Base-by-base conservation (phyloP, 2,113 vertebrate genomes). In the Alethe castanea region DNA sequence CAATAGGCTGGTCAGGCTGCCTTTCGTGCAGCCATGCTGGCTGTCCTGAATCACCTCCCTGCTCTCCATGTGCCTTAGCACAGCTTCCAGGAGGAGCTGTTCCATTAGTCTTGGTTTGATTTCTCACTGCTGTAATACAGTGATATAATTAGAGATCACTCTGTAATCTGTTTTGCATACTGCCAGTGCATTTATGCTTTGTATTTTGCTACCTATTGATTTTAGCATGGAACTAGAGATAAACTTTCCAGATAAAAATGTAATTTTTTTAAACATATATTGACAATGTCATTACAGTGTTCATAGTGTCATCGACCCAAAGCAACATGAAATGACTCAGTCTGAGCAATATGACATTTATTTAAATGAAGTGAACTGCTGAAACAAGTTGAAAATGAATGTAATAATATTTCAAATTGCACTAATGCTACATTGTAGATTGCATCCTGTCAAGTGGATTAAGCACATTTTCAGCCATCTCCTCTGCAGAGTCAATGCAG, bases 371-470 rank as follows among this genome's bases (percentile, higher is more conserved):
- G 70, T 48, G 69, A 96, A 95, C 47, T 40, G 29, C 77, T 93
- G 62, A 94, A 95, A 94, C 36, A 95, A 89, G 67, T 66, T 87
- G 77, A 92, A 95, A 95, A 92, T 76, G 96, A 94, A 66, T 92
- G 36, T 61, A 94, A 91, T 84, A 94, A 67, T 95, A 96, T 82
- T 95, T 92, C 91, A 94, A 79, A 86, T 92, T 94, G 42, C 54
- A 85, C 69, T 92, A 95, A 94, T 86, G 86, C 69, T 92, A 66
- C 94, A 92, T 48, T 95, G 62, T 95, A 72, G 52, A 92, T 89
- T 81, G 33, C 53, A 88, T 77, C 22, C 44, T 96, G 95, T 86
- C 86, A 97, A 92, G 36, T 88, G 54, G 88, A 85, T 88, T 71
- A 94, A 96, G 48, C 31, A 92, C 47, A 76, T 73, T 82, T 86